Base-by-base conservation (phyloP, 2,113 vertebrate species). In the Calidris pygmaea region DNA sequence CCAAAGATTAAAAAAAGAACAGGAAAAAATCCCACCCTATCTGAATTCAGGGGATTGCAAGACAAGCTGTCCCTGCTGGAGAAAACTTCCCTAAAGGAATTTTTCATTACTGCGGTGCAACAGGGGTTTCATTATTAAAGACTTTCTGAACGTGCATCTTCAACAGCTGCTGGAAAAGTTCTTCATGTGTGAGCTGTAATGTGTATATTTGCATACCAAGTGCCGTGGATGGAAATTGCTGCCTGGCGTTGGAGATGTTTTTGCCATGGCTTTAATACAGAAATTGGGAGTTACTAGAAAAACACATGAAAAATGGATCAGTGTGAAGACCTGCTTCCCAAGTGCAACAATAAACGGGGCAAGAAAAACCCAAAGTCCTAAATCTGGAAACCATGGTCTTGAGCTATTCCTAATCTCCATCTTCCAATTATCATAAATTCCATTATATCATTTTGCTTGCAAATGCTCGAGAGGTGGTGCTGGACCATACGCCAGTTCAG, bases 91-190 rank as follows among this genome's bases (percentile, higher is more conserved):
- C 74, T 85, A 47, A 87, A 95, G 89, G 72, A 93, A 84, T 85
- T 89, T 94, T 94, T 87, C 83, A 62, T 93, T 95, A 91, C 32
- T 93, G 84, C 76, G 87, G 68, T 67, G 91, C 84, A 93, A 77
- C 12, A 5, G 58, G 55, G 65, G 50, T 76, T 89, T 96, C 82
- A 79, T 86, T 95, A 89, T 90, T 95, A 91, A 92, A 93, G 80
- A 48, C 73, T 80, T 50, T 93, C 87, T 93, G 82, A 88, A 73
- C 63, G 75, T 71, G 77, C 63, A 91, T 90, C 89, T 96, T 87
- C 72, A 83, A 89, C 67, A 81, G 73, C 89, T 97, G 89, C 82
- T 87, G 93, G 90, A 93, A 80, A 89, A 88, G 87, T 95, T 92
- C 87, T 97, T 92, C 66, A 29, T 90, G 94, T 94, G 65, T 81